Base-by-base conservation (phyloP, 2,113 vertebrate species). In the Scomber scombrus region DNA sequence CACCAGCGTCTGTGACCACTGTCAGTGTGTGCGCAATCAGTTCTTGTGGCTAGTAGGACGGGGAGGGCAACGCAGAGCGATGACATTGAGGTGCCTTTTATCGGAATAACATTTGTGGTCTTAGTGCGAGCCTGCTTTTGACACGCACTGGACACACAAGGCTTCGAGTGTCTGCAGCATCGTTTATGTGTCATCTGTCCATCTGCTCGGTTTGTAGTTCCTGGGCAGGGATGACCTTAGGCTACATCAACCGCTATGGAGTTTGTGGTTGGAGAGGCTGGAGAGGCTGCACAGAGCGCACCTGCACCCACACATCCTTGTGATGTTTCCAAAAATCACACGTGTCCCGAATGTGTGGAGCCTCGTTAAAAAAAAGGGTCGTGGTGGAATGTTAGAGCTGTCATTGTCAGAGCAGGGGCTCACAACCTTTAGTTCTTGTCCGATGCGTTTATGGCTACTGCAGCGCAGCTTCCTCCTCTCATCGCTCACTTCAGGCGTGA, bases 41-140 rank as follows among this genome's bases (percentile, higher is more conserved):
- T 50, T 63, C 51, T 47, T 45, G 82, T 70, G 60, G 64, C 68
- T 56, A 49, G 71, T 50, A 45, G 75, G 72, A 81, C 21, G 77
- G 80, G 84, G 82, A 69, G 80, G 82, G 82, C 71, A 78, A 75
- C 50, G 58, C 57, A 8, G 74, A 85, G 85, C 82, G 54, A 61
- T 91, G 93, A 93, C 91, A 93, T 91, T 91, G 91, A 92, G 78
- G 75, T 83, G 89, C 52, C 75, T 88, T 89, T 71, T 77, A 50
- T 65, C 56, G 31, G 74, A 67, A 69, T 29, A 61, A 29, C 70
- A 40, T 78, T 67, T 54, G 47, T 40, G 62, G 21, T 81, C 56
- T 19, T 83, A 40, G 0, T 51, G 82, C 65, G 68, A 57, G 77
- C 66, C 7, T 49, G 50, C 62, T 49, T 51, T 61, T 65, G 40